Evolutionary conservation across 2,797 vertebrate genomes (phyloP).

Genomic region (Sebastes kiyomatsui): DNA sequence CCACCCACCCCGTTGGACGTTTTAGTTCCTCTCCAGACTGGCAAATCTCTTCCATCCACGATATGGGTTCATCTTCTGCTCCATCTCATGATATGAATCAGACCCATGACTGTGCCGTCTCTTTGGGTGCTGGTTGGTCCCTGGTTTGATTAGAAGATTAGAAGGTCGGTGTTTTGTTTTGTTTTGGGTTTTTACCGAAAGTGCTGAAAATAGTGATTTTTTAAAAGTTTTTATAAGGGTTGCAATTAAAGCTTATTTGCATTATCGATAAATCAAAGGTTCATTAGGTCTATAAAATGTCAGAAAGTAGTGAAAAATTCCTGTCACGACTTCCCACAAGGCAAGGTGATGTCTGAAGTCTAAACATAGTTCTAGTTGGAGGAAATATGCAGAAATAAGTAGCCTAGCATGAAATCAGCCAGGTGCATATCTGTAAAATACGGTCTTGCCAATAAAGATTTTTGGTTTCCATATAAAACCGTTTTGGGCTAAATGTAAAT

Average conservation of each 20-base stretch:
- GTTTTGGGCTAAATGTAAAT: too few relatives aligned
- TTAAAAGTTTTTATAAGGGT: not conserved
- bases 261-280: not conserved
- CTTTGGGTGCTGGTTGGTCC: not conserved
- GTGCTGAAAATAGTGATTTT: not conserved
- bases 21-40: slow-evolving; percentile 45
- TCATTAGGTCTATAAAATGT: not conserved
- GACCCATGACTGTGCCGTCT: not conserved
- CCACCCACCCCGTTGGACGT: slow-evolving; percentile 16
- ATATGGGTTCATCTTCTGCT: slow-evolving; percentile 37
- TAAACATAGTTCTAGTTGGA: too few relatives aligned
- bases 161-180: not conserved
- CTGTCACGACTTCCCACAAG: not conserved
- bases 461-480: too few relatives aligned
- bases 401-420: too few relatives aligned
- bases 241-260: not conserved
- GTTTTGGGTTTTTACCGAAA: not conserved
- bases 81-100: slow-evolving; percentile 24
- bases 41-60: slow-evolving; percentile 8
- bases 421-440: too few relatives aligned
- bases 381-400: too few relatives aligned
- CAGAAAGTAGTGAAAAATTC: not conserved
- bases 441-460: too few relatives aligned
- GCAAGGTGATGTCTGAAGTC: not conserved
- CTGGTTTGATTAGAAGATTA: not conserved